Evolutionary conservation across 2,113 vertebrate species (phyloP), one percentile per base, ranked within the genome.

Genomic region (Antennarius striatus): DNA sequence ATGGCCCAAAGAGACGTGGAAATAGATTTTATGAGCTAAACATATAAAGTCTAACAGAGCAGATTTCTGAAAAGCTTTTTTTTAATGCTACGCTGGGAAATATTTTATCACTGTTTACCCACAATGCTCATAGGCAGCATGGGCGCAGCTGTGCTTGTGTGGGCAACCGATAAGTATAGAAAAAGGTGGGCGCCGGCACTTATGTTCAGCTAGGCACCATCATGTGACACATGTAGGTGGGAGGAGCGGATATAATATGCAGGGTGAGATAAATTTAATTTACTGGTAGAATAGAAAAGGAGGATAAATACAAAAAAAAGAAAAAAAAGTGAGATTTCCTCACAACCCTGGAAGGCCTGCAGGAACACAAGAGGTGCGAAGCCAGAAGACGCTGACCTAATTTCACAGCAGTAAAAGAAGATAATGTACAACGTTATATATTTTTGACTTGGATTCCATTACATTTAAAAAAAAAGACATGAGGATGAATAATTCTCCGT

Each of bases 11-110:
- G 88, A 89, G 85, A 85, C 53, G 82, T 84, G 76, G 86, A 89
- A 91, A 91, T 87, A 90, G 88, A 85, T 81, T 90, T 89, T 88
- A 89, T 43, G 81, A 88, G 87, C 72, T 2, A 17, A 63, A 78
- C 68, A 4, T 82, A 81, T 86, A 86, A 90, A 91, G 54, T 73
- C 80, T 59, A 78, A 74, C 73, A 48, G 73, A 77, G 80, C 80
- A 85, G 83, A 77, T 82, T 88, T 89, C 71, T 84, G 74, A 87
- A 83, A 82, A 86, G 80, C 71, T 79, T 71, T 77, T 77, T 71
- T 84, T 83, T 42, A 85, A 80, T 50, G 77, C 77, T 60, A 61
- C 79, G 72, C 64, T 79, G 85, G 81, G 84, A 83, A 85, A 80
- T 71, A 45, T 88, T 89, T 87, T 82, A 89, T 87, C 84, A 39